These are phyloP conservation scores for Drosophila erecta DNA, from an alignment of 1,140 invertebrate species.

Conservation along the genomic window DNA sequence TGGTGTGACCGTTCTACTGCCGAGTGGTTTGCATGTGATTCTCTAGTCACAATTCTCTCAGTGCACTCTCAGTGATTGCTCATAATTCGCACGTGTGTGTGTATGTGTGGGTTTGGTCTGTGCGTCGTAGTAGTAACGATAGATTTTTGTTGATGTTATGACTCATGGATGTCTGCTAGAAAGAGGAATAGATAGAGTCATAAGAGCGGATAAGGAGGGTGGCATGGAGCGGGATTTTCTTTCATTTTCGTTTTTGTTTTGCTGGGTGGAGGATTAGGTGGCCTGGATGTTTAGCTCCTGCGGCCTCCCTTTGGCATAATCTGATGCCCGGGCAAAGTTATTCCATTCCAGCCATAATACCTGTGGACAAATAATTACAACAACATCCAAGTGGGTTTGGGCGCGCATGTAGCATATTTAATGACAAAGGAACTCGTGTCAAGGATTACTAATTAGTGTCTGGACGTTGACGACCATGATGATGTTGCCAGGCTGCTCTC, in stretches of 20 bases:
- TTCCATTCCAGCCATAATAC: slow-evolving; percentile 53
- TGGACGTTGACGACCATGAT: slow-evolving; percentile 71
- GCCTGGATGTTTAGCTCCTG: slow-evolving; percentile 9
- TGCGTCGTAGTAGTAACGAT: slow-evolving; percentile 10
- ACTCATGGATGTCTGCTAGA: slow-evolving; percentile 28
- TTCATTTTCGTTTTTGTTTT: too few species aligned
- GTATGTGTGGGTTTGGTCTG: background rate
- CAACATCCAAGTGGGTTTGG: slow-evolving; percentile 30
- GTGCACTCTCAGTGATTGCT: slow-evolving; percentile 18
- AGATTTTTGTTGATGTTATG: slow-evolving; percentile 33
- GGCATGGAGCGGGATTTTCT: background rate
- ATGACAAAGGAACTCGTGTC: slow-evolving; percentile 77
- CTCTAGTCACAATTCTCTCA: background rate
- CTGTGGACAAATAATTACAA: slow-evolving; percentile 81
- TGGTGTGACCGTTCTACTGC: background rate
- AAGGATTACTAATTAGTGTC: slow-evolving; percentile 83
- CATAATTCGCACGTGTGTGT: slow-evolving; percentile 31
- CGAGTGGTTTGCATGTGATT: too few species aligned
- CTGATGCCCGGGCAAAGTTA: slow-evolving; percentile 61
- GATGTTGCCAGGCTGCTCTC: slow-evolving; percentile 30
- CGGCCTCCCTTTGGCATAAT: slow-evolving; percentile 48
- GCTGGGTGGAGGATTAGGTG: slow-evolving; percentile 23
- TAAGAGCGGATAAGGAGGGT: slow-evolving; percentile 7
- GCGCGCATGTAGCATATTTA: slow-evolving; percentile 75
- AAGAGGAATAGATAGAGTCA: slow-evolving; percentile 13